phyloP scores from a whole-genome alignment of 2,888 invertebrate genomes.

The Acleris cristana region DNA sequence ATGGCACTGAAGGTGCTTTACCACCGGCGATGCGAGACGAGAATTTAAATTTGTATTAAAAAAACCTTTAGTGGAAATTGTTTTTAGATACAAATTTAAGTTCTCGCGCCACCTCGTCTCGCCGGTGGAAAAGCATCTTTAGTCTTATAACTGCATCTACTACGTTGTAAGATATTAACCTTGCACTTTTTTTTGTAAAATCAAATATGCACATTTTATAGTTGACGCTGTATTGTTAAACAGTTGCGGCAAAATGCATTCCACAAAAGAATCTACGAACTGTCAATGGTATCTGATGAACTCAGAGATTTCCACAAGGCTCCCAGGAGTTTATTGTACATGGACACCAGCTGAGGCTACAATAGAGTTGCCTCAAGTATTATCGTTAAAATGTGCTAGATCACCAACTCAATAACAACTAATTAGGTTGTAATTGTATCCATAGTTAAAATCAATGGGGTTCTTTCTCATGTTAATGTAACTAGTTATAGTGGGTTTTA shows the following conservation, averaged over 20 bases:
- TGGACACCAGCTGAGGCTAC: background rate
- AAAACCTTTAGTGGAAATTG: too few species aligned
- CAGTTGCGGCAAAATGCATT: constrained; percentile 41
- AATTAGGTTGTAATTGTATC: constrained; percentile 19
- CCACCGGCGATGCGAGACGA: too few species aligned
- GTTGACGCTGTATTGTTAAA: constrained; percentile 27
- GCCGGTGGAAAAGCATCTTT: too few species aligned
- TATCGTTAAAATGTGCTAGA: constrained; percentile 25
- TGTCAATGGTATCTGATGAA: constrained; percentile 28
- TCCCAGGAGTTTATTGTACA: constrained; percentile 14
- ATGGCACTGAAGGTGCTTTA: too few species aligned
- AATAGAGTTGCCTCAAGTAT: constrained; percentile 23
- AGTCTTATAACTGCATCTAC: too few species aligned
- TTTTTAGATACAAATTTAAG: too few species aligned
- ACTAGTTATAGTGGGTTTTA: constrained; percentile 14
- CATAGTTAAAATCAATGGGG: constrained; percentile 26
- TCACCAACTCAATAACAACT: constrained; percentile 1
- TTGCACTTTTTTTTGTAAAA: background rate
- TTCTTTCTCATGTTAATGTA: constrained; percentile 26
- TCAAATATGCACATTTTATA: constrained; percentile 16
- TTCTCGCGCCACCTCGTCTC: too few species aligned
- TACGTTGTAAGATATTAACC: background rate
- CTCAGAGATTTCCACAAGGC: constrained; percentile 16
- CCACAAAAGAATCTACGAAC: constrained; percentile 49
- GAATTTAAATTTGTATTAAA: too few species aligned